Evolutionary conservation across 2,113 vertebrate genomes (phyloP), one percentile per base, ranked within the genome.

Genomic region (Ptilorrhoa leucosticta): DNA sequence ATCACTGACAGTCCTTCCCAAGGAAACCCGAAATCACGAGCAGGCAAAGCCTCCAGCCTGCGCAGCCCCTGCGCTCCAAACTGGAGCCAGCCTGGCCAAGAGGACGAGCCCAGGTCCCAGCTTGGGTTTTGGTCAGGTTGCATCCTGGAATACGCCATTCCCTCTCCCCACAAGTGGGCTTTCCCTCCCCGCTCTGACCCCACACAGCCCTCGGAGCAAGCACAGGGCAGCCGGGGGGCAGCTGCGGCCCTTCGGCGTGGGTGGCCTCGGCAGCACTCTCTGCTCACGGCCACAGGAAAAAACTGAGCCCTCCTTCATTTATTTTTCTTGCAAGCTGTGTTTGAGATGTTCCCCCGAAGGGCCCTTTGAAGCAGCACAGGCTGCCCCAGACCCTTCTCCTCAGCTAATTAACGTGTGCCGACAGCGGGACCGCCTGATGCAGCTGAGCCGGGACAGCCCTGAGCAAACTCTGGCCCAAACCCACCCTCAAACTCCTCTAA

Each of bases 241-340:
- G 51, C 90, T 0, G 6, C 58, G n/a, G 56, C 50, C 33, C 50
- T 15, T 30, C 6, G 0, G 73, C 1, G 1, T 82, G 96, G 91
- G 90, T 95, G 96, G 93, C 66, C 94, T 40, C 27, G 0, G 79
- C 77, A 50, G 58, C 61, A 0, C 65, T 16, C 65, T 45, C 60
- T 40, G 64, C 86, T 72, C 18, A 6, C 0, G 3, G 66, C 75
- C 77, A 73, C 90, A 69, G 63, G 61, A 76, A 78, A 84, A 92
- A 68, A 28, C 35, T 15, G 65, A 94, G 39, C 56, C 65, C 35
- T 68, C 76, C 83, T 89, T 53, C 88, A 82, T 93, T 96, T 90
- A 90, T 95, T 95, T 93, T 92, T 93, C 93, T 93, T 87, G 75
- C 42, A 13, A 73, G 51, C 68, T 73, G 64, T 70, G 80, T 83